Conservation (phyloP, 2,888 invertebrate species). For the Athripsodes cinereus region DNA sequence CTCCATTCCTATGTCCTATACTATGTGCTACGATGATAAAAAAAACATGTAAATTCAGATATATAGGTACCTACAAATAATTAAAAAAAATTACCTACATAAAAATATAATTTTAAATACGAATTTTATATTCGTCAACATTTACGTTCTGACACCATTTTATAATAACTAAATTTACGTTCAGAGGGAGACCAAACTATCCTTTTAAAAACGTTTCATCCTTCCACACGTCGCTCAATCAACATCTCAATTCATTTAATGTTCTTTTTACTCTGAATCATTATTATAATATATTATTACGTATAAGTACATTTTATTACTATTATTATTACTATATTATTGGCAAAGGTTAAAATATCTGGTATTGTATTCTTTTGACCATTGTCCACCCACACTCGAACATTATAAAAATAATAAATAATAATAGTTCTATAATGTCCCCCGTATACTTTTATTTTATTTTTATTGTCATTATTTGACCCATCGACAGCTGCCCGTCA, state of each 20-base stretch:
- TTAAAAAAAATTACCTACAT: too few relatives aligned
- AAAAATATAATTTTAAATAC: background rate
- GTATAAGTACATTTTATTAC: too few relatives aligned
- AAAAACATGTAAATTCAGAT: too few relatives aligned
- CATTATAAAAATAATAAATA: slow-evolving; percentile 3
- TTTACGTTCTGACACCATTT: background rate
- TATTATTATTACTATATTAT: background rate
- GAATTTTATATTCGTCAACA: background rate
- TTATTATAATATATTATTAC: too few relatives aligned
- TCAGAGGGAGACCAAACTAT: too few relatives aligned
- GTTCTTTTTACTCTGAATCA: background rate
- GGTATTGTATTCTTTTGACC: background rate
- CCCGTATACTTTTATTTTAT: background rate
- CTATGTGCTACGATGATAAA: too few relatives aligned
- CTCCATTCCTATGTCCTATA: too few relatives aligned
- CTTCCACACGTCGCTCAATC: background rate
- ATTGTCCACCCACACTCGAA: slow-evolving; percentile 10
- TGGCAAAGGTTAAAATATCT: background rate
- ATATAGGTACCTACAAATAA: too few relatives aligned
- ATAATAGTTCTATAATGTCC: background rate
- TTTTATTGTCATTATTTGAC: slow-evolving; percentile 3
- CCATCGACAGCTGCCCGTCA: slow-evolving; percentile 19
- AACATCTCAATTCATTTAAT: background rate
- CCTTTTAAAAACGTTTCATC: background rate
- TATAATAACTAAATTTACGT: too few relatives aligned